phyloP scores from a whole-genome alignment of 2,113 vertebrate species.

The Spermophilus dauricus region DNA sequence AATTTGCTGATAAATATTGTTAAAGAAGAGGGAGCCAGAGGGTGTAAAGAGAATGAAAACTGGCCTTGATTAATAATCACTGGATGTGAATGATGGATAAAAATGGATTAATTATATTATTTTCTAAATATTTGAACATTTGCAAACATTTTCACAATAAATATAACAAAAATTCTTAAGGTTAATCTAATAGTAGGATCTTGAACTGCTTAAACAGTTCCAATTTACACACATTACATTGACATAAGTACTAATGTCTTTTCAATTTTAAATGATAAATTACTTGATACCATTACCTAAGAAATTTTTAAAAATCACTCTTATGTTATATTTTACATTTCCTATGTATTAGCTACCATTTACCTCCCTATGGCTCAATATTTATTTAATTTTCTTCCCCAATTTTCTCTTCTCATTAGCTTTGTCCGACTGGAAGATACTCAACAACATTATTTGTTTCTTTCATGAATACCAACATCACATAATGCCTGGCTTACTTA shows the following conservation, averaged over 20 bases:
- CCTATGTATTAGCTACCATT: neutral
- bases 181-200: neutral
- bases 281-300: neutral
- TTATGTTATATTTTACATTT: neutral
- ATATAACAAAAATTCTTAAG: neutral
- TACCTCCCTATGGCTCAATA: neutral
- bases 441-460: neutral
- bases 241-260: neutral
- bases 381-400: neutral
- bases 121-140: neutral
- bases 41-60: neutral
- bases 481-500: neutral
- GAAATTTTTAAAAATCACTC: neutral
- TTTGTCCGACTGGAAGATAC: neutral
- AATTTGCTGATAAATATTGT: conserved; percentile 19
- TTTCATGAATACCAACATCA: neutral
- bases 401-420: neutral
- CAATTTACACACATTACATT: neutral
- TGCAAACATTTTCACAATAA: neutral
- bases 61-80: neutral
- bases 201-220: neutral
- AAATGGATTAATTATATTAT: neutral
- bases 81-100: neutral
- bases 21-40: neutral
- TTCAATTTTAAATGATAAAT: neutral